Evolutionary conservation across 2,113 vertebrate genomes (phyloP).

Genomic region (Leucosticte australis): DNA sequence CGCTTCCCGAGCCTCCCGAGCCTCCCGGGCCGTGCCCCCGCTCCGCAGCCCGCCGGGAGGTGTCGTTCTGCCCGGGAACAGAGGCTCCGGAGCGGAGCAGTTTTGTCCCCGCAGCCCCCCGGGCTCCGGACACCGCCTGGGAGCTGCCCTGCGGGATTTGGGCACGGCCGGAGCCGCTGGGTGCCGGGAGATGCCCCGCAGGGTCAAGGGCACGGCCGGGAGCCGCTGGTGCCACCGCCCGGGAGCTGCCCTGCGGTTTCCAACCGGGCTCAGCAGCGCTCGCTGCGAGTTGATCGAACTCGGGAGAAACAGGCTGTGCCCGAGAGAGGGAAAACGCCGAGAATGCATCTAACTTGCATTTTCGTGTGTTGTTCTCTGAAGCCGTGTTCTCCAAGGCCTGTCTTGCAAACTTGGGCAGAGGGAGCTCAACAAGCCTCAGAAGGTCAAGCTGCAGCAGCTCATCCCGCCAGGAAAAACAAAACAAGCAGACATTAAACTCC

Average conservation of each 20-base stretch:
- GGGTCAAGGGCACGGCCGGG: background rate
- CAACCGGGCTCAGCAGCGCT: rapidly evolving
- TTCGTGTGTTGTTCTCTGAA: background rate
- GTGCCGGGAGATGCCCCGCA: no score
- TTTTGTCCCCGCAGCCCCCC: rapidly evolving
- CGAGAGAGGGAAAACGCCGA: rapidly evolving
- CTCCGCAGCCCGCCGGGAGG: background rate
- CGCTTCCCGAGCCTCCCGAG: no score
- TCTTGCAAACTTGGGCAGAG: background rate
- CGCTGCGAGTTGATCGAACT: background rate
- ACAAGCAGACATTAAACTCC: background rate
- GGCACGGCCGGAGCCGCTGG: no score
- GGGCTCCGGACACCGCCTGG: rapidly evolving
- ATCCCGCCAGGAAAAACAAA: background rate
- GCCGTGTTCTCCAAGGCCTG: rapidly evolving
- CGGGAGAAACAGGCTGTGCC: rapidly evolving
- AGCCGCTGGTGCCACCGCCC: rapidly evolving
- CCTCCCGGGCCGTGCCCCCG: background rate
- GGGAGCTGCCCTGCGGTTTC: rapidly evolving
- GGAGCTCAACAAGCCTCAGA: background rate
- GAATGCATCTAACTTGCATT: rapidly evolving
- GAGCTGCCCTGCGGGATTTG: background rate
- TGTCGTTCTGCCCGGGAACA: background rate
- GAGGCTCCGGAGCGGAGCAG: rapidly evolving
- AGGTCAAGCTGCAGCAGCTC: background rate